Base-by-base conservation (phyloP, 2,797 vertebrate species). In the Trachurus trachurus region DNA sequence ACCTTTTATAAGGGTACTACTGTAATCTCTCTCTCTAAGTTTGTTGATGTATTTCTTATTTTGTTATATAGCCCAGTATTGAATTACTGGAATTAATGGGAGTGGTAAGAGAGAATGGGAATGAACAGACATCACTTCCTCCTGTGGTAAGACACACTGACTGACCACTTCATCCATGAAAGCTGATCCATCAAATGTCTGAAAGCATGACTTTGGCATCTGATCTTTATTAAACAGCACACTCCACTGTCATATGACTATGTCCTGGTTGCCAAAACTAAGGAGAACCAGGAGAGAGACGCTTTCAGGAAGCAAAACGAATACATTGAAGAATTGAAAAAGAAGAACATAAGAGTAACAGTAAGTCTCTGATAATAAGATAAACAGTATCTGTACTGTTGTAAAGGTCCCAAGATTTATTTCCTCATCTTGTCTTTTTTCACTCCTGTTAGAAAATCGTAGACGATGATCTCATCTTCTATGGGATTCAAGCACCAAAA, bases 401-500 rank as follows among this genome's bases (percentile, higher is more conserved):
- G 0, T 5, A 54, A 26, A 57, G 1, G 4, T 49, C 7, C 21
- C 12, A 34, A 0, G 1, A 52, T 40, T 44, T 9, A 26, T 15
- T 57, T 0, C 26, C 31, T 82, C 16, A 31, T 69, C 10, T 72
- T 9, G 0, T 39, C 13, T 37, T 47, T 56, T 9, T 64, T n/a
- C 22, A 8, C 62, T 62, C 57, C 22, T 76, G 4, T 52, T 67
- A 96, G 95, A 91, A 90, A 93, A 91, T 95, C n/a, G 70, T 82
- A 57, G 86, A 95, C 22, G 76, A 89, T 2, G 74, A 94, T 0
- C 95, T 94, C 7, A 64, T 96, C 5, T 99, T 97, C 88, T 96
- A 96, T 50, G 97, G 97, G 19, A 93, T 99, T 64, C 91, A 93
- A 84, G 98, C 97, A 0, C 95, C 96, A 0, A 83, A 75, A 37